These are phyloP conservation scores for Drosophila dunni DNA, from an alignment of 1,140 invertebrate species.

Conservation along the genomic window DNA sequence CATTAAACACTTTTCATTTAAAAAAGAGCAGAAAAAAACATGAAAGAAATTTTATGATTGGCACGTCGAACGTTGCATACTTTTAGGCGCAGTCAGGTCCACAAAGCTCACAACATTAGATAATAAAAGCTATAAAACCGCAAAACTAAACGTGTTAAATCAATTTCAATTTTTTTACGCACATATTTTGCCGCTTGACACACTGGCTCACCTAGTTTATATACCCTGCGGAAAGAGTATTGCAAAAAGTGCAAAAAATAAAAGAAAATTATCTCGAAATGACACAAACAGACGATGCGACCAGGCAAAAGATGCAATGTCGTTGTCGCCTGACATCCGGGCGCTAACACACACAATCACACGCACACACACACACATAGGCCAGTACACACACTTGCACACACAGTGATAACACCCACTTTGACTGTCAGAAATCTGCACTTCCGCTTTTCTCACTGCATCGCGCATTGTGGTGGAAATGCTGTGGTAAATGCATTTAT, in stretches of 20 bases:
- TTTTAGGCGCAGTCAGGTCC: no score
- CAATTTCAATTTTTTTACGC: no score
- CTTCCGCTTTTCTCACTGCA: constrained; percentile 66
- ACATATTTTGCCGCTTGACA: no score
- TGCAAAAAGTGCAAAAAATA: background rate
- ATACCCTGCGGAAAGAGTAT: no score
- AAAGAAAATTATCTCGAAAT: constrained; percentile 67
- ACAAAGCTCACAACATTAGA: no score
- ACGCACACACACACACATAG: background rate
- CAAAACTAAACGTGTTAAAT: no score
- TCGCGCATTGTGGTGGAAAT: constrained; percentile 67
- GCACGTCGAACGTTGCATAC: no score
- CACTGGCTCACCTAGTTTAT: no score
- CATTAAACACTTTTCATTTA: constrained; percentile 65
- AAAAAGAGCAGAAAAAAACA: constrained; percentile 38
- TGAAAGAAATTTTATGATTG: constrained; percentile 1
- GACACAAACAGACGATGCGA: constrained; percentile 55
- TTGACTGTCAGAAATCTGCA: constrained; percentile 64
- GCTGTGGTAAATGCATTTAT: constrained; percentile 76
- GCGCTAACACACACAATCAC: constrained; percentile 8
- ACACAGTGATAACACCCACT: constrained; percentile 1
- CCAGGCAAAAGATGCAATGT: constrained; percentile 46
- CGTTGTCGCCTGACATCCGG: constrained; percentile 44
- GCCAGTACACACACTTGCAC: background rate
- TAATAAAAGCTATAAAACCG: no score